phyloP scores from a whole-genome alignment of 2,888 invertebrate species.

The Diarsia brunnea region DNA sequence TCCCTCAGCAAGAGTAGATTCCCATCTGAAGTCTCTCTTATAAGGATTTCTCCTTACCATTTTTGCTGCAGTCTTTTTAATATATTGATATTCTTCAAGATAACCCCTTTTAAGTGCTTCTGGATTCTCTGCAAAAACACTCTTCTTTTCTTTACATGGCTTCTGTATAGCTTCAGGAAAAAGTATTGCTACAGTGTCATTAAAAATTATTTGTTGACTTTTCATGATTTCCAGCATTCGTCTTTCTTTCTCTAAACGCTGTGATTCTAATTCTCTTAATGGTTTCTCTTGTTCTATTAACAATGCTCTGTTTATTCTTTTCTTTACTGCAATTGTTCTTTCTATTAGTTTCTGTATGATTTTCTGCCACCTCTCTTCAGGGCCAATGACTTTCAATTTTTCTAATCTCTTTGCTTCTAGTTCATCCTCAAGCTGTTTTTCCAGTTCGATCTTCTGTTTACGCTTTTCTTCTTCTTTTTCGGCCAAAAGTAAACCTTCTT shows the following conservation, averaged over 20 bases:
- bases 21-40: constrained; percentile 90
- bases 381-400: constrained; percentile 81
- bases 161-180: constrained; percentile 91
- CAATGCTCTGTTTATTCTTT: constrained; percentile 91
- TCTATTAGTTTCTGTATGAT: constrained; percentile 92
- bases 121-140: constrained; percentile 85
- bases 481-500: constrained; percentile 83
- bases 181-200: constrained; percentile 91
- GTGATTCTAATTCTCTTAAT: constrained; percentile 90
- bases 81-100: constrained; percentile 80
- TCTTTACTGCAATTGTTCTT: constrained; percentile 91
- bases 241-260: constrained; percentile 90
- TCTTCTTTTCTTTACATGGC: constrained; percentile 81
- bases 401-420: constrained; percentile 86
- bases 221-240: constrained; percentile 91
- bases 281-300: constrained; percentile 92
- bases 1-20: constrained; percentile 88
- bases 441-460: constrained; percentile 81
- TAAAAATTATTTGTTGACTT: constrained; percentile 92
- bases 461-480: constrained; percentile 86
- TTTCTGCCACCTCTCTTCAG: constrained; percentile 91
- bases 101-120: constrained; percentile 80
- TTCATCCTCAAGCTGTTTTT: constrained; percentile 87
- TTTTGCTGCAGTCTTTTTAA: constrained; percentile 76
- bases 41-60: constrained; percentile 88